These are phyloP conservation scores for Cirrhinus mrigala DNA, from an alignment of 2,797 vertebrate species.

Conservation along the genomic window DNA sequence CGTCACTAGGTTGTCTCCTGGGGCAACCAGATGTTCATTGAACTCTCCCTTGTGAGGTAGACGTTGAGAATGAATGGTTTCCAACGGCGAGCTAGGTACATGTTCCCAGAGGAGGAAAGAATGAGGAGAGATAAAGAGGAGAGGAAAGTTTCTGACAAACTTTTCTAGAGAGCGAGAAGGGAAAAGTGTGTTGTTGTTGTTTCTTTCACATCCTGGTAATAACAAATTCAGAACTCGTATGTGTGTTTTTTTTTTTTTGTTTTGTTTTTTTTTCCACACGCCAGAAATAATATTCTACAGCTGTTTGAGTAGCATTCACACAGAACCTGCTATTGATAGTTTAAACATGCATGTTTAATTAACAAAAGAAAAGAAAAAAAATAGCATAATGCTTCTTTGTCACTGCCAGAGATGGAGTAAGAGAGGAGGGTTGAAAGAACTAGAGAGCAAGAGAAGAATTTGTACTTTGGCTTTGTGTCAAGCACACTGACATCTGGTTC, in stretches of 20 bases:
- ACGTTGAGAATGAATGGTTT: constrained; percentile 42
- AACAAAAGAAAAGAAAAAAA: background rate
- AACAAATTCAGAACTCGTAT: background rate
- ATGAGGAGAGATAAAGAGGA: constrained; percentile 39
- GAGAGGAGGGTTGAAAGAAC: constrained; percentile 40
- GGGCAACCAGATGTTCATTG: constrained; percentile 46
- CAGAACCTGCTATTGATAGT: background rate
- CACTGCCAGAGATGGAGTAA: background rate
- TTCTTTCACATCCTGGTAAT: background rate
- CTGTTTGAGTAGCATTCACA: background rate
- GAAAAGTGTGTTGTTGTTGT: background rate
- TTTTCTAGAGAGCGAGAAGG: constrained; percentile 10
- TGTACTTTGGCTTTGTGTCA: constrained; percentile 73
- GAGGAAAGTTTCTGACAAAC: constrained; percentile 16
- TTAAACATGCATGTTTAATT: background rate
- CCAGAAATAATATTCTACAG: background rate
- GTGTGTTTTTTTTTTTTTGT: no score
- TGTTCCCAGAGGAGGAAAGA: constrained; percentile 19
- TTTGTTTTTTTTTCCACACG: background rate
- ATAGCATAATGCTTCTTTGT: background rate
- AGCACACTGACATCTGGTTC: constrained; percentile 77
- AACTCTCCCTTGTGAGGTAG: constrained; percentile 39
- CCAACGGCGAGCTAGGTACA: background rate
- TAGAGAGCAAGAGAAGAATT: constrained; percentile 61
- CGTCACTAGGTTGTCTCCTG: constrained; percentile 37